Percentiles rank a stretch among this genome's conserved stretches.
Evolutionary conservation across 2,888 invertebrate genomes (phyloP).

Genomic region (Eupeodes latifasciatus): DNA sequence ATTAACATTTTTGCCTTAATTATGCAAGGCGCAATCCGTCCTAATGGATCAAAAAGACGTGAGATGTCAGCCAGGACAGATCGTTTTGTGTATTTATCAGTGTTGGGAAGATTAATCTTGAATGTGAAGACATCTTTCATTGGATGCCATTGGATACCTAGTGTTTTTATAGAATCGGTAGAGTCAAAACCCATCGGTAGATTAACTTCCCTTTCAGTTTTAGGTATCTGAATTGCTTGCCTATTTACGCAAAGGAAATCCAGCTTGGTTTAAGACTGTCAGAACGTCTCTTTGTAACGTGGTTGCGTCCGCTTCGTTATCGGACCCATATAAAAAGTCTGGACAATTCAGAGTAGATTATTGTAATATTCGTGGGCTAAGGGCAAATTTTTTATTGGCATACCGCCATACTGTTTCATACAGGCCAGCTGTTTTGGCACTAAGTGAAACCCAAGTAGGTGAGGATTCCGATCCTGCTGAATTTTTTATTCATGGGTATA

Average conservation of each 20-base stretch:
- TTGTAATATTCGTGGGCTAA: no score
- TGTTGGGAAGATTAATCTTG: conserved; percentile 20
- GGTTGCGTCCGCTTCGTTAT: conserved; percentile 38
- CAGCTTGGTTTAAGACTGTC: not conserved
- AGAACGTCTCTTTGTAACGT: conserved; percentile 28
- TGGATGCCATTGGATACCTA: conserved; percentile 2
- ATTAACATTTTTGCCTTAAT: conserved; percentile 33
- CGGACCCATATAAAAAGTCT: conserved; percentile 39
- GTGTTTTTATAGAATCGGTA: conserved; percentile 40
- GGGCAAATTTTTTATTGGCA: no score
- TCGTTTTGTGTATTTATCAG: conserved; percentile 25
- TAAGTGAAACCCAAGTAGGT: no score
- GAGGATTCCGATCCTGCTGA: no score
- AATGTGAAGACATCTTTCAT: conserved; percentile 42
- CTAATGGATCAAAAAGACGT: conserved; percentile 28
- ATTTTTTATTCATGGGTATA: no score
- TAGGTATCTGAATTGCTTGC: conserved; percentile 50
- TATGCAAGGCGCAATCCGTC: conserved; percentile 49
- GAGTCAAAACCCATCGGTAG: conserved; percentile 37
- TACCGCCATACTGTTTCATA: no score
- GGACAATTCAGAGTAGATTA: no score
- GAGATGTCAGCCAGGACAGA: conserved; percentile 19
- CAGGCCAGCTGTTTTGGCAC: no score
- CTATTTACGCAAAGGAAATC: conserved; percentile 46
- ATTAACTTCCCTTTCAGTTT: conserved; percentile 43